These are phyloP conservation scores for Sussaba pulchella DNA, from an alignment of 2,888 invertebrate species.

Conservation along the genomic window DNA sequence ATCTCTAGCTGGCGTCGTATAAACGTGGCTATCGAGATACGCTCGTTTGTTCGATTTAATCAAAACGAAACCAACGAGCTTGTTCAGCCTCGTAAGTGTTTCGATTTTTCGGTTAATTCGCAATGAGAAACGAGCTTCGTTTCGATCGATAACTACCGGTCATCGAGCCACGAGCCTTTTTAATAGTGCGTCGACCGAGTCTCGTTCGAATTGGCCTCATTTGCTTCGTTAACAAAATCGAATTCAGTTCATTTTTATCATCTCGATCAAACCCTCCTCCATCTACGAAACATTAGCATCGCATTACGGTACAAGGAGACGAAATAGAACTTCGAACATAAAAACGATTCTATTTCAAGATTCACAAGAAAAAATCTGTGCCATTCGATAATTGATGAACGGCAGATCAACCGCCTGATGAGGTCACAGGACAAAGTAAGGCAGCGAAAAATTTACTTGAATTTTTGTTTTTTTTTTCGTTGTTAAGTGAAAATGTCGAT, in stretches of 20 bases:
- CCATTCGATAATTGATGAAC: no score
- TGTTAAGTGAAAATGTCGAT: not conserved
- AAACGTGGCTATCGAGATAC: not conserved
- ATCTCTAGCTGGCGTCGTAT: not conserved
- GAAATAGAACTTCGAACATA: no score
- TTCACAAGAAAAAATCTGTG: no score
- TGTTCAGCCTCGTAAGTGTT: not conserved
- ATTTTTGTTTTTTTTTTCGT: not conserved
- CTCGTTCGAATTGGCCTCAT: not conserved
- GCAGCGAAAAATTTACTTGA: not conserved
- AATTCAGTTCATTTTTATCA: not conserved
- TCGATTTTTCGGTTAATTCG: constrained; percentile 25
- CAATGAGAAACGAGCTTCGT: constrained; percentile 35
- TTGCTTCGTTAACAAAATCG: not conserved
- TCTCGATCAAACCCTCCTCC: no score
- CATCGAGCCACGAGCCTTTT: not conserved
- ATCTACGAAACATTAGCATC: no score
- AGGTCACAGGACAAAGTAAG: no score
- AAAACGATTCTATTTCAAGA: no score
- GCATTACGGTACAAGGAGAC: no score
- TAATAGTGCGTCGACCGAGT: not conserved
- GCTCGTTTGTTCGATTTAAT: constrained; percentile 20
- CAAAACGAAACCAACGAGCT: constrained; percentile 21
- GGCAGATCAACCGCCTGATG: no score
- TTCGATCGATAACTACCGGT: constrained; percentile 21